phyloP scores from a whole-genome alignment of 2,797 vertebrate genomes.

The Odontamblyopus rebecca region DNA sequence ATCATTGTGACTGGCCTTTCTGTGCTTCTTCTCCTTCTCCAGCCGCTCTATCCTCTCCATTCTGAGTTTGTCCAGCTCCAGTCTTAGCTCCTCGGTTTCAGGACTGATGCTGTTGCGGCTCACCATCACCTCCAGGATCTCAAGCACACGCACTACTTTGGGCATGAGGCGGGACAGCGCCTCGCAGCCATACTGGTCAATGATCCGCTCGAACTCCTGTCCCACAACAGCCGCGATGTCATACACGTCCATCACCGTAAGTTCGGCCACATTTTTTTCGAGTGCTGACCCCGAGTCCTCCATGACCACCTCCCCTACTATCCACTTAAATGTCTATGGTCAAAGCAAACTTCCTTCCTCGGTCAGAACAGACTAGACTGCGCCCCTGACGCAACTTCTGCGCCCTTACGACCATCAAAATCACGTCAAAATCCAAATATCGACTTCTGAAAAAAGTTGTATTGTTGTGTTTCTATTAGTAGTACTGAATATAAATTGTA shows the following conservation, averaged over 20 bases:
- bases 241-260: constrained; percentile 98
- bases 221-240: constrained; percentile 96
- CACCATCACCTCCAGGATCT: constrained; percentile 96
- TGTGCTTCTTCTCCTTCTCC: constrained; percentile 92
- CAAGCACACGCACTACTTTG: constrained; percentile 94
- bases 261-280: constrained; percentile 93
- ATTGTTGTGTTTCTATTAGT: constrained; percentile 5
- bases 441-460: not conserved
- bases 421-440: not conserved
- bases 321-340: constrained; percentile 43
- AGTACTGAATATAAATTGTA: not conserved
- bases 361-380: constrained; percentile 21
- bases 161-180: constrained; percentile 93
- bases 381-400: not conserved
- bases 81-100: constrained; percentile 92
- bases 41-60: constrained; percentile 90
- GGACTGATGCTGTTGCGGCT: constrained; percentile 89
- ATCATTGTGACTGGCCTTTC: constrained; percentile 78
- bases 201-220: constrained; percentile 97
- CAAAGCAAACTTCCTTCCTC: constrained; percentile 58
- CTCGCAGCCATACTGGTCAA: constrained; percentile 95
- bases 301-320: constrained; percentile 60
- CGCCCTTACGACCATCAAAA: not conserved
- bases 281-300: constrained; percentile 82
- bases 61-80: constrained; percentile 93